Conservation (phyloP, 2,888 invertebrate genomes). For the Ceramica pisi region DNA sequence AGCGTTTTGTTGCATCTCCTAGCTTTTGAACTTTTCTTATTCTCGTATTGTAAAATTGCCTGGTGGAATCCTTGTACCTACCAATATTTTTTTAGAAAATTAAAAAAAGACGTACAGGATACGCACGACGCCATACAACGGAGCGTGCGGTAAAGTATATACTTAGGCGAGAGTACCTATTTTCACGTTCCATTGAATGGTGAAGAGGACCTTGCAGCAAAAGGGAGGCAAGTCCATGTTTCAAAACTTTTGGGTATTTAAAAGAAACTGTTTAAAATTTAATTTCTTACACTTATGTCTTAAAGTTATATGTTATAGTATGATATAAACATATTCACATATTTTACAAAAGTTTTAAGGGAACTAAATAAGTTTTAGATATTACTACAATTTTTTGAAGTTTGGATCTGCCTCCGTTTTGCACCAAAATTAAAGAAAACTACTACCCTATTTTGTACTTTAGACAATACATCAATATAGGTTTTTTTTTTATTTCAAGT, state of each 20-base stretch:
- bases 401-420: slow-evolving; percentile 11
- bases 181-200: too few relatives aligned
- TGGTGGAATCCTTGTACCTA: too few relatives aligned
- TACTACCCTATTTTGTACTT: neutral
- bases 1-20: too few relatives aligned
- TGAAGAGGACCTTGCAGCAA: neutral
- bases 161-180: too few relatives aligned
- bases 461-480: neutral
- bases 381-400: slow-evolving; percentile 12
- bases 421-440: slow-evolving; percentile 5
- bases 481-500: neutral
- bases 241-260: neutral
- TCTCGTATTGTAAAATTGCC: too few relatives aligned
- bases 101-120: too few relatives aligned
- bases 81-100: too few relatives aligned
- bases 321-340: neutral
- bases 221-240: neutral
- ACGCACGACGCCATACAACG: too few relatives aligned
- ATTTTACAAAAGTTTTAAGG: neutral
- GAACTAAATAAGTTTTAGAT: neutral
- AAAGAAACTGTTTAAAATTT: neutral
- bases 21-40: too few relatives aligned
- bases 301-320: neutral
- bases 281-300: neutral
- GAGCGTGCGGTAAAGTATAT: too few relatives aligned